These are phyloP conservation scores for Austrofundulus limnaeus DNA, from an alignment of 2,113 vertebrate genomes.

Conservation along the genomic window DNA sequence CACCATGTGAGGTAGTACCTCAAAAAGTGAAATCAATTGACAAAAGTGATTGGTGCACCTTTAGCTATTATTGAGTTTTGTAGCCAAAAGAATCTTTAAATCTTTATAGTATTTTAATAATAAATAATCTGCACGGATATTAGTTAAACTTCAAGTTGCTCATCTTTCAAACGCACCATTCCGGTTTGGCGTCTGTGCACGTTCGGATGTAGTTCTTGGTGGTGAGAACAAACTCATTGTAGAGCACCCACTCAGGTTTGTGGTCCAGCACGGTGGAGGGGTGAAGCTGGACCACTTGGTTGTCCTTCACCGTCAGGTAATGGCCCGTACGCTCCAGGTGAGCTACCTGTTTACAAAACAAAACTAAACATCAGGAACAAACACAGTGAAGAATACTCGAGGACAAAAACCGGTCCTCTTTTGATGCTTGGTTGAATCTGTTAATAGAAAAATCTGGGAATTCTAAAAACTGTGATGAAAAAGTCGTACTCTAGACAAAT, in stretches of 20 bases:
- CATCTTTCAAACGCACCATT: slow-evolving; percentile 83
- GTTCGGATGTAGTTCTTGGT: slow-evolving; percentile 98
- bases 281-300: slow-evolving; percentile 97
- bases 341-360: slow-evolving; percentile 81
- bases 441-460: background rate
- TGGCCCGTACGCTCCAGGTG: slow-evolving; percentile 96
- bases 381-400: too few relatives aligned
- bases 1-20: too few relatives aligned
- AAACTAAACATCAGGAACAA: background rate
- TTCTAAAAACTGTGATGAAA: background rate
- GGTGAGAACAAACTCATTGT: slow-evolving; percentile 97
- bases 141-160: background rate
- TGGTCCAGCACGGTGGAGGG: slow-evolving; percentile 97
- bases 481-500: slow-evolving; percentile 1
- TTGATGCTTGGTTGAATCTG: background rate
- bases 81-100: too few relatives aligned
- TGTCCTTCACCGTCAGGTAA: slow-evolving; percentile 96
- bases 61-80: too few relatives aligned
- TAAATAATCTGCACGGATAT: background rate
- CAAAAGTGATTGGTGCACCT: too few relatives aligned
- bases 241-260: slow-evolving; percentile 97
- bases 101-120: too few relatives aligned
- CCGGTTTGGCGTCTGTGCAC: slow-evolving; percentile 95
- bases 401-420: background rate
- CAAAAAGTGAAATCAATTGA: too few relatives aligned